Evolutionary conservation across 1,140 invertebrate genomes (phyloP), one percentile per base, ranked within the genome.

Genomic region (Triops longicaudatus): DNA sequence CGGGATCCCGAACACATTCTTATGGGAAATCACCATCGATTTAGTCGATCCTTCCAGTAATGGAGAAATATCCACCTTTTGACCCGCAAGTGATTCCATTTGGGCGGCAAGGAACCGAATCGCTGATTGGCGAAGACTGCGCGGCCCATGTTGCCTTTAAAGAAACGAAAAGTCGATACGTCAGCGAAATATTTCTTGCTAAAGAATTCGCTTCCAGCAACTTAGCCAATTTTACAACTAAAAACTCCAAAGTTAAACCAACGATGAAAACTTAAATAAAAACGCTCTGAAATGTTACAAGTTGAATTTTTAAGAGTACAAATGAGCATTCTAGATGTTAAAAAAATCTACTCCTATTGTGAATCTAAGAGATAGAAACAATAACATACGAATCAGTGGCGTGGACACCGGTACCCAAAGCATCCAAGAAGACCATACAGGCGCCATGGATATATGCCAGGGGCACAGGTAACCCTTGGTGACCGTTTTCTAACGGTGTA

Each of bases 391-490:
- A 88, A 81, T 90, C 90, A 37, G 85, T 86, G 1, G 87, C 87
- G 0, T 90, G 91, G 12, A 88, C 82, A 43, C 90, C 90, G 42
- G 89, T 87, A 72, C 95, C 95, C 73, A 98, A 86, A 76, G 93
- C 91, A 85, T 99, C 97, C 2, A 98, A 85, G 79, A 98, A 95
- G 0, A 94, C 93, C 71, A 98, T 87, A 84, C 89, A 92, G 74
- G 94, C 93, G 14, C 96, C 96, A 84, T 98, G 95, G 50, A 94
- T 87, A 81, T 93, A 94, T 0, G 92, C 89, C 80, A 90, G 87
- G 0, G 84, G 73, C n/a, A 81, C 44, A 76, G 75, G 44, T 2
- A 82, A 41, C 83, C 81, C 77, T 86, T 85, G 0, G 82, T 77
- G 22, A 22, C 63, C 74, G 26, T 42, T 72, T 44, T 78, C 78